These are phyloP conservation scores for Uloborus plumipes DNA, from an alignment of 2,888 invertebrate genomes.

Conservation along the genomic window DNA sequence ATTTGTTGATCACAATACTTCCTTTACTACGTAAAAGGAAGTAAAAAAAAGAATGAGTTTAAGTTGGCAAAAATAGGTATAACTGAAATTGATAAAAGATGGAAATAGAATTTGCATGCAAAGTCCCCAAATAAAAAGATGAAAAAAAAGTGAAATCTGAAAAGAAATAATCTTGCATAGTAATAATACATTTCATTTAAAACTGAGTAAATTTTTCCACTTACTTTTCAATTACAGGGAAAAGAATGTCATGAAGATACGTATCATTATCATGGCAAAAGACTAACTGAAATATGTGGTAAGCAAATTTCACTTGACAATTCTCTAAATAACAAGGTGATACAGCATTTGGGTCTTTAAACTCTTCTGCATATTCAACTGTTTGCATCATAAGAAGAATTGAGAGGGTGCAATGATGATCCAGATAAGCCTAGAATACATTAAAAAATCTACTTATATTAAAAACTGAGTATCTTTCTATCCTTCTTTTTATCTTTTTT, in stretches of 20 bases:
- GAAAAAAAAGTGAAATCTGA: background rate
- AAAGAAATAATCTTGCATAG: background rate
- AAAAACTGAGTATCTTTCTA: no score
- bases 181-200: no score
- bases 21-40: no score
- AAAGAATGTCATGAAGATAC: constrained; percentile 22
- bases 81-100: no score
- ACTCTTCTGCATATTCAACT: background rate
- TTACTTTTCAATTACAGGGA: constrained; percentile 54
- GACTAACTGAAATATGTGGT: constrained; percentile 19
- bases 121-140: background rate
- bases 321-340: background rate
- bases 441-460: no score
- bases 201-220: background rate
- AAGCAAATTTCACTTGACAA: constrained; percentile 31
- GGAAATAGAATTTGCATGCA: background rate
- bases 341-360: no score
- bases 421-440: constrained; percentile 27
- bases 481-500: no score
- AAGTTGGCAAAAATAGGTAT: no score
- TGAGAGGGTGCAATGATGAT: constrained; percentile 53
- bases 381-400: constrained; percentile 47
- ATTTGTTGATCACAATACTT: no score
- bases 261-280: constrained; percentile 19
- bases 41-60: no score